Conservation (phyloP, 2,888 invertebrate genomes). For the Mystacides longicornis region DNA sequence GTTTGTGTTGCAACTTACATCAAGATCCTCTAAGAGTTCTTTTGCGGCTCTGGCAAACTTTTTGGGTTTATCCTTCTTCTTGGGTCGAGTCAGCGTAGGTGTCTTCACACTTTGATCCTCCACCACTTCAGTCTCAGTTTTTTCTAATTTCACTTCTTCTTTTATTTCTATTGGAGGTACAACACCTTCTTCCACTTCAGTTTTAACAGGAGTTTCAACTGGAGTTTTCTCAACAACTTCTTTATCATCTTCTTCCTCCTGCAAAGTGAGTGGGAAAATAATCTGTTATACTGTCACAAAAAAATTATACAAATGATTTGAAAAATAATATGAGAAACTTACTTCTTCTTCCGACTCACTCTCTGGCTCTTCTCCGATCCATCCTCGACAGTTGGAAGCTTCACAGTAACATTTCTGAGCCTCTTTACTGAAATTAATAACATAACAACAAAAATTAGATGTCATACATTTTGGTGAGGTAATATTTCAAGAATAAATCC, state of each 20-base stretch:
- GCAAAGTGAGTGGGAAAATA: not conserved
- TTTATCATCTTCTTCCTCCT: conserved; percentile 2
- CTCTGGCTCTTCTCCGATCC: conserved; percentile 85
- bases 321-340: not conserved
- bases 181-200: conserved; percentile 31
- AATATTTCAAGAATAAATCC: not conserved
- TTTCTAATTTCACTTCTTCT: conserved; percentile 35
- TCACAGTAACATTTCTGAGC: conserved; percentile 96
- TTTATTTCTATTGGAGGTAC: conserved; percentile 6
- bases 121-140: not conserved
- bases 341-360: conserved; percentile 50
- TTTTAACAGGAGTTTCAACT: conserved; percentile 40
- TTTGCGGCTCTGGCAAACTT: conserved; percentile 28
- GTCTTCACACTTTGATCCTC: not conserved
- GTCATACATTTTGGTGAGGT: not conserved
- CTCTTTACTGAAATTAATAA: conserved; percentile 61
- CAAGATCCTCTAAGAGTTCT: conserved; percentile 43
- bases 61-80: conserved; percentile 13
- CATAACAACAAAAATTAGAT: not conserved
- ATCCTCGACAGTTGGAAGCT: conserved; percentile 82
- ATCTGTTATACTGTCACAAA: not conserved
- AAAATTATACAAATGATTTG: not conserved
- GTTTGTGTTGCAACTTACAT: too few species aligned
- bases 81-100: not conserved
- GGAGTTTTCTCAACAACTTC: conserved; percentile 37